Evolutionary conservation across 2,888 invertebrate genomes (phyloP), one percentile per base, ranked within the genome.

Genomic region (Caenorhabditis uteleia): DNA sequence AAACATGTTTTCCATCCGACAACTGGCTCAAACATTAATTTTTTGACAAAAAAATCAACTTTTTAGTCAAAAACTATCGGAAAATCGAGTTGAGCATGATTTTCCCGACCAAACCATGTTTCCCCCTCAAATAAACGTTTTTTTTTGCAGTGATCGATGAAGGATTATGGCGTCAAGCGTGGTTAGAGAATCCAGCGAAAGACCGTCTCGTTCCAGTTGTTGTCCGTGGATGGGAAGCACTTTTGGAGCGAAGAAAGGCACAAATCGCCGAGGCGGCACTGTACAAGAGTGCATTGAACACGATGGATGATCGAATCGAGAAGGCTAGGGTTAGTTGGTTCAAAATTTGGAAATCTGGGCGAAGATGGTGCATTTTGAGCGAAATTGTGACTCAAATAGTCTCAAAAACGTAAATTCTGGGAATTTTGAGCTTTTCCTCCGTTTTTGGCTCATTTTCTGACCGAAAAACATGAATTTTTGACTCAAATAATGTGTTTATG

Each of bases 101-200:
- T n/a, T n/a, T 31, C 31, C 14, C 31, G 31, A 31, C 10, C 14
- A 12, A 12, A 31, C 10, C 14, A 31, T 10, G 14, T 31, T 14
- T 12, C 14, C 14, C 14, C 14, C 10, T 31, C 31, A 31, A 31
- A 31, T 12, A 31, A 31, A 31, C 10, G 31, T 10, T 31, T 31
- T 31, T 10, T 31, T 10, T 43, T 59, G n/a, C 31, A 74, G 77
- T 77, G 23, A 66, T 79, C 25, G 77, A 78, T 84, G 89, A 90
- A 44, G 87, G 92, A 62, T 87, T 95, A 77, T 98, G 98, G 98
- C 90, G 91, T 80, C 95, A 97, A 84, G 95, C 95, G 0, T 93
- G 93, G 80, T 86, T 90, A 26, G 95, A 95, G 82, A 98, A 98
- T 86, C 98, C 97, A 0, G 91, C 95, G 84, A 89, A 92, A 0